Base-by-base conservation (phyloP, 2,888 invertebrate genomes). In the Drosophila basisetae region DNA sequence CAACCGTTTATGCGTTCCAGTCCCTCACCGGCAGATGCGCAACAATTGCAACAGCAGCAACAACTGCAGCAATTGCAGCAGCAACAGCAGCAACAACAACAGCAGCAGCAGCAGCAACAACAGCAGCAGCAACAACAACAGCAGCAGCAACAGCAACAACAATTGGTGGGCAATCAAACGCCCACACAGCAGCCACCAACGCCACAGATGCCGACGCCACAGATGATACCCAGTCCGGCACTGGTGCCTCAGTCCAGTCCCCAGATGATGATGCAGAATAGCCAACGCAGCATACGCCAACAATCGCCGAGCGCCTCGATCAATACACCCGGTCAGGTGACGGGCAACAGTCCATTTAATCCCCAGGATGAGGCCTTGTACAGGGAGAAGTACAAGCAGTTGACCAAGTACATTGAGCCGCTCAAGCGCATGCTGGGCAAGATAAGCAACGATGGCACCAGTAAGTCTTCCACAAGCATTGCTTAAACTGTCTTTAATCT, bases 341-440 rank as follows among this genome's bases (percentile, higher is more conserved):
- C 93, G 0, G 94, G 92, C 35, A 95, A 95, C 22, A 96, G 96
- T 91, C 96, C 96, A 0, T 95, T 95, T 80, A 95, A 94, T 83
- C 94, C 94, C 68, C 95, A 95, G 77, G 98, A 99, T 85, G 98
- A 99, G 87, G 97, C 97, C 65, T 96, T 97, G 0, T 99, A 99
- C 92, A 94, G 98, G 63, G 99, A 99, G 91, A 99, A 99, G 93
- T 97, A 98, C 71, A 96, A 97, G 37, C 98, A 98, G 91, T 95
- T 99, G 37, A 97, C 97, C 84, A 98, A 98, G 93, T 99, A 98
- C 92, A 98, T 99, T 81, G 99, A 98, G 89, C 98, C 99, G 0
- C 94, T 99, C 31, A 95, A 97, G 55, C 95, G 97, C 75, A 98
- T 98, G 97, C 97, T 99, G 80, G 96, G 97, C 63, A 95, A 96